These are phyloP conservation scores for Anguilla anguilla DNA, from an alignment of 2,797 vertebrate species.

Conservation along the genomic window DNA sequence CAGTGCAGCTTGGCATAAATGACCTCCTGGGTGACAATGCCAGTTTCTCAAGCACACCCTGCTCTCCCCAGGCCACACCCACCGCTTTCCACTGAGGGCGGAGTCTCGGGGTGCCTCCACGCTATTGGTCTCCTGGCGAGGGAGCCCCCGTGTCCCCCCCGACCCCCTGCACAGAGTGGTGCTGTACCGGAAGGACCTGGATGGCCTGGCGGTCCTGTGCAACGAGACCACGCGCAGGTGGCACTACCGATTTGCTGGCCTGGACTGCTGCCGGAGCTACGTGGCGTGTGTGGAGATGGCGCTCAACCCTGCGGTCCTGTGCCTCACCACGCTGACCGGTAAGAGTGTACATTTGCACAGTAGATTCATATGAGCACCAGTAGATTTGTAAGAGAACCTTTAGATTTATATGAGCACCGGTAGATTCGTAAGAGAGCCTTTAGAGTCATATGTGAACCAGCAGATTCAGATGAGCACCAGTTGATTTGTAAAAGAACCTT, in stretches of 20 bases:
- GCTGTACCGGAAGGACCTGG: slow-evolving; percentile 32
- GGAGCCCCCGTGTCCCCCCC: neutral
- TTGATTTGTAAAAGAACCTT: too few species aligned
- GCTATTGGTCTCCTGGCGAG: slow-evolving; percentile 62
- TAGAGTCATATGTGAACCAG: too few species aligned
- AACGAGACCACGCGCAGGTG: slow-evolving; percentile 27
- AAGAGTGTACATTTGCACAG: too few species aligned
- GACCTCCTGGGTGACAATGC: neutral
- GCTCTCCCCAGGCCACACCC: slow-evolving; percentile 54
- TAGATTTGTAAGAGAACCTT: too few species aligned
- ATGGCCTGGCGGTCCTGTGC: slow-evolving; percentile 33
- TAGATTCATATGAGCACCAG: too few species aligned
- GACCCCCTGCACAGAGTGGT: neutral
- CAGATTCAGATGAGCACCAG: too few species aligned
- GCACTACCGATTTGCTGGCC: slow-evolving; percentile 55
- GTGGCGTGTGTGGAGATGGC: too few species aligned
- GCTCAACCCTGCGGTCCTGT: too few species aligned
- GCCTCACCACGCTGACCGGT: too few species aligned
- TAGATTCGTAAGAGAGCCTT: too few species aligned
- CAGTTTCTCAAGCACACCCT: neutral
- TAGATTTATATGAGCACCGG: too few species aligned
- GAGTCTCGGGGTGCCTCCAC: slow-evolving; percentile 50
- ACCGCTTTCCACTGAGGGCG: slow-evolving; percentile 52
- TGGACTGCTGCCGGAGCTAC: slow-evolving; percentile 39
- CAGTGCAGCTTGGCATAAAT: too few species aligned